Evolutionary conservation across 2,888 invertebrate genomes (phyloP).

Genomic region (Scaptodrosophila latifasciaeformis): DNA sequence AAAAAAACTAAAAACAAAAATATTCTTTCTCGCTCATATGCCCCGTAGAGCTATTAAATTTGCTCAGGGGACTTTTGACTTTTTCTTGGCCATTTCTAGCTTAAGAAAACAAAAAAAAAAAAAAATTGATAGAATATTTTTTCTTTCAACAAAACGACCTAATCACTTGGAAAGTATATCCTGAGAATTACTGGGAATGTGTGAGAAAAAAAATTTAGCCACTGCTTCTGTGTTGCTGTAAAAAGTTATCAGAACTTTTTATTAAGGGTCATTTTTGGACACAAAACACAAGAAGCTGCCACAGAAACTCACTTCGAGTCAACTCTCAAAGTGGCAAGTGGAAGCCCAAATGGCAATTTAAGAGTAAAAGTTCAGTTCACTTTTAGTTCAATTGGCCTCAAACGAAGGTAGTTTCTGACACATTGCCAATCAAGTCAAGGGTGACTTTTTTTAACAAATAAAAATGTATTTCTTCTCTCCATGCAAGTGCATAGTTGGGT

Average conservation of each 20-base stretch:
- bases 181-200: neutral
- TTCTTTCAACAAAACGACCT: slow-evolving; percentile 43
- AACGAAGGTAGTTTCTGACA: too few species aligned
- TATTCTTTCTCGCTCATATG: slow-evolving; percentile 34
- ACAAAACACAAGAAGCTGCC: neutral
- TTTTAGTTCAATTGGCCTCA: too few species aligned
- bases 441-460: too few species aligned
- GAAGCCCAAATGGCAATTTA: too few species aligned
- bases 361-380: too few species aligned
- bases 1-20: slow-evolving; percentile 42
- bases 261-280: neutral
- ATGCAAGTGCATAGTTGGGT: too few species aligned
- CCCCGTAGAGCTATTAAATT: slow-evolving; percentile 52
- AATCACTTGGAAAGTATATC: slow-evolving; percentile 45
- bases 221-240: neutral
- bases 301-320: neutral
- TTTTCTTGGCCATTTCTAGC: slow-evolving; percentile 17
- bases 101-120: too few species aligned
- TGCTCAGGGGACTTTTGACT: slow-evolving; percentile 46
- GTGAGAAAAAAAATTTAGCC: slow-evolving; percentile 1
- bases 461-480: too few species aligned
- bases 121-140: slow-evolving; percentile 22
- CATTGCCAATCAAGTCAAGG: too few species aligned
- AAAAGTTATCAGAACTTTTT: slow-evolving; percentile 9
- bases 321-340: too few species aligned